A percentile compares a stretch with the other conserved stretches of the same genome.
These are phyloP conservation scores for Nothoprocta pentlandii DNA, from an alignment of 2,113 vertebrate genomes.

Conservation along the genomic window DNA sequence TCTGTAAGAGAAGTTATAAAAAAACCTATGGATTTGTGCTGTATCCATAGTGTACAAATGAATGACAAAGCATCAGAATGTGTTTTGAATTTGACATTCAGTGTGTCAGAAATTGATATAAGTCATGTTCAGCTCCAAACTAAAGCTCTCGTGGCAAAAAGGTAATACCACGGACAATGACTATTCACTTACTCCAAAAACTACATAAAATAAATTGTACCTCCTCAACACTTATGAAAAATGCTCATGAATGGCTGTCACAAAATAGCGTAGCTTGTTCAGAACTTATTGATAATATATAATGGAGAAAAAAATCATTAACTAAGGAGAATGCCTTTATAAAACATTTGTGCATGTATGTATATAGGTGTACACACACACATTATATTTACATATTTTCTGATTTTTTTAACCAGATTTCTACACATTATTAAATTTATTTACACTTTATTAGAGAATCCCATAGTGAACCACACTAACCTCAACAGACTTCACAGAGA, in stretches of 20 bases:
- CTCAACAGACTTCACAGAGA: background rate
- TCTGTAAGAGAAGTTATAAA: background rate
- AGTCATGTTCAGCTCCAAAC: background rate
- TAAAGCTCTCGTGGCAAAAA: background rate
- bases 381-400: background rate
- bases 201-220: background rate
- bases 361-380: background rate
- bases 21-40: background rate
- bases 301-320: background rate
- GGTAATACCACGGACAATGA: background rate
- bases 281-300: background rate
- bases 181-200: background rate
- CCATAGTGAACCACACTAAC: background rate
- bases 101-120: background rate
- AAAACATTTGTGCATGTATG: background rate
- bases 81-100: background rate
- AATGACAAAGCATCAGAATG: background rate
- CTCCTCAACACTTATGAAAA: background rate
- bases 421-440: background rate
- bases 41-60: background rate
- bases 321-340: background rate
- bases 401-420: background rate
- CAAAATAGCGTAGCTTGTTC: background rate
- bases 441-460: constrained; percentile 22
- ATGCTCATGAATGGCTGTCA: background rate